These are phyloP conservation scores for Ptilodon capucinus DNA, from an alignment of 2,888 invertebrate species.

Conservation along the genomic window DNA sequence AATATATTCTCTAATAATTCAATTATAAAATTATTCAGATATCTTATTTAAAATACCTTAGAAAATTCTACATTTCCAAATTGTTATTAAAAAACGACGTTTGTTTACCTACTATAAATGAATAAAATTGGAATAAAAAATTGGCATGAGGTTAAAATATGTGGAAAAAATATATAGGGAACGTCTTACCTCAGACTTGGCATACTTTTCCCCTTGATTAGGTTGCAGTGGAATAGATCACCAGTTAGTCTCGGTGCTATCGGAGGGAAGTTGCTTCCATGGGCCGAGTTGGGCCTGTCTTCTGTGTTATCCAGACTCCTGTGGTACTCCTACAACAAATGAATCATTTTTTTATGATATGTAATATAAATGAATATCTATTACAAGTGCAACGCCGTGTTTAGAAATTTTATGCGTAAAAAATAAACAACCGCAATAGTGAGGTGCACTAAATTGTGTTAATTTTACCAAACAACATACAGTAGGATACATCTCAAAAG, in stretches of 20 bases:
- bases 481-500: background rate
- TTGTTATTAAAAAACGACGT: background rate
- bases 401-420: background rate
- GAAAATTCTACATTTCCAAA: background rate
- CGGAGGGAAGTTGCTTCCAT: conserved; percentile 85
- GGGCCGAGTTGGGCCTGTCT: conserved; percentile 87
- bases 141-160: conserved; percentile 2
- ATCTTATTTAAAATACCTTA: background rate
- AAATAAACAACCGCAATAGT: background rate
- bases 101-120: background rate
- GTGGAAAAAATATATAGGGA: conserved; percentile 5
- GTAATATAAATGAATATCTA: background rate
- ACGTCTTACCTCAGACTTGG: conserved; percentile 92
- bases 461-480: background rate
- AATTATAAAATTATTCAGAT: background rate
- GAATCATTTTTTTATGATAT: no score
- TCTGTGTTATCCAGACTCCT: conserved; percentile 92
- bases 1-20: background rate
- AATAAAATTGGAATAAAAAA: background rate
- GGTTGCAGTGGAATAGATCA: conserved; percentile 83
- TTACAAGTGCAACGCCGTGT: background rate
- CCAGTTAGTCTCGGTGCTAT: conserved; percentile 78
- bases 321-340: conserved; percentile 87
- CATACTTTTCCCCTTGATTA: conserved; percentile 98
- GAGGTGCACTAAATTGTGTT: background rate